phyloP scores from a whole-genome alignment of 2,888 invertebrate genomes.

The Drosophila lacicola region DNA sequence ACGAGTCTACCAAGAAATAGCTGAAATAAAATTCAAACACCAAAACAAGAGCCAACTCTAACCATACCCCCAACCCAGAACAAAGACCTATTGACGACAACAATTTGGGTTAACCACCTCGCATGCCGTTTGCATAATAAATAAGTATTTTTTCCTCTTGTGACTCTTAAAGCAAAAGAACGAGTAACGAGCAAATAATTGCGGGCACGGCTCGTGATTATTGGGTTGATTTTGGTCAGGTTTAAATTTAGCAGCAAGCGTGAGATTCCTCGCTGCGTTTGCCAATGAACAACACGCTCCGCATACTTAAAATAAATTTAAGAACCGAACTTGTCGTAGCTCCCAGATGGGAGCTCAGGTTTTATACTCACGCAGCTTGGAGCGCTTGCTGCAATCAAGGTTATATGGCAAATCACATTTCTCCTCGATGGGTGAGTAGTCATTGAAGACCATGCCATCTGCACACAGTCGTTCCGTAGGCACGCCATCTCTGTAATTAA shows the following conservation, averaged over 20 bases:
- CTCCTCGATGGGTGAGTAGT: constrained; percentile 92
- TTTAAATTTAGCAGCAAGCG: constrained; percentile 47
- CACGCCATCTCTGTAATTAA: constrained; percentile 87
- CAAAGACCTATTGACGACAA: constrained; percentile 72
- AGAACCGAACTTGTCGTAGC: not conserved
- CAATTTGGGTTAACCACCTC: constrained; percentile 76
- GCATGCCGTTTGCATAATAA: constrained; percentile 78
- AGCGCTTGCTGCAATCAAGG: constrained; percentile 92
- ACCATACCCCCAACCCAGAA: constrained; percentile 6
- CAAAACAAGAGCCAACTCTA: constrained; percentile 22
- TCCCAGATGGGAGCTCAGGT: not conserved
- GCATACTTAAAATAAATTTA: constrained; percentile 45
- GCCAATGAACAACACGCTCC: constrained; percentile 32
- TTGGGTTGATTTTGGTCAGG: constrained; percentile 63
- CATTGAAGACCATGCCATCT: constrained; percentile 96
- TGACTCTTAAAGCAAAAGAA: constrained; percentile 23
- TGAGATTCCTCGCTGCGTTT: constrained; percentile 26
- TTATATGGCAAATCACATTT: constrained; percentile 95
- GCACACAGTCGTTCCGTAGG: constrained; percentile 93
- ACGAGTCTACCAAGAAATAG: constrained; percentile 41
- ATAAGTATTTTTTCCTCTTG: constrained; percentile 36
- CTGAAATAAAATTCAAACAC: constrained; percentile 48
- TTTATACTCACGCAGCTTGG: constrained; percentile 91
- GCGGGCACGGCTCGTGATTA: constrained; percentile 59
- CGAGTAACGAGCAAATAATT: constrained; percentile 71